Percentiles rank a stretch among this genome's conserved stretches.
Conservation (phyloP, 2,888 invertebrate species). For the Stenolophus ochropezus region DNA sequence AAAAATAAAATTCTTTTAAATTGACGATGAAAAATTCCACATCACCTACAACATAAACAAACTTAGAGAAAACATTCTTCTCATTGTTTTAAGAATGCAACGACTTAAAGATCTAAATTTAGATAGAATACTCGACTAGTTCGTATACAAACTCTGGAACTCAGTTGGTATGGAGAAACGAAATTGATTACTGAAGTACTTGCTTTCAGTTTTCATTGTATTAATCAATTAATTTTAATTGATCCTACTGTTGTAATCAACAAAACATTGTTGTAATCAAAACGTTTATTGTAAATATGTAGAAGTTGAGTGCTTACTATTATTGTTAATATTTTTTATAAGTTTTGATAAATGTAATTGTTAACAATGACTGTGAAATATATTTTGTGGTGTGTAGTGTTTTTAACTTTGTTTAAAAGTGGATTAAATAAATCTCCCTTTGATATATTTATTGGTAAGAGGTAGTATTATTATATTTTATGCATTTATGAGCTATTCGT, state of each 20-base stretch:
- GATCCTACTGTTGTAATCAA: neutral
- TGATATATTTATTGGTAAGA: slow-evolving; percentile 39
- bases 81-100: neutral
- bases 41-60: neutral
- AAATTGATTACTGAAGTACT: neutral
- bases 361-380: slow-evolving; percentile 9
- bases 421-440: slow-evolving; percentile 7
- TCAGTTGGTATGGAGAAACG: slow-evolving; percentile 1
- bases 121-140: neutral
- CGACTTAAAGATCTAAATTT: slow-evolving; percentile 6
- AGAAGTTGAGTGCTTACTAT: neutral
- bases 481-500: too few relatives aligned
- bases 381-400: slow-evolving; percentile 9
- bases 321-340: neutral
- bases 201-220: neutral
- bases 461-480: too few relatives aligned
- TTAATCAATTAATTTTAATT: neutral
- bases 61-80: neutral
- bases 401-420: neutral
- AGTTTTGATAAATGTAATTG: neutral
- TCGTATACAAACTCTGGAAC: neutral
- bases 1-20: neutral
- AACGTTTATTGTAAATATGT: neutral
- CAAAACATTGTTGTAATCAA: too few relatives aligned
- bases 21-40: neutral